Percentiles rank a stretch among this genome's conserved stretches.
Conservation (phyloP, 2,113 vertebrate genomes). For the Turnix velox region DNA sequence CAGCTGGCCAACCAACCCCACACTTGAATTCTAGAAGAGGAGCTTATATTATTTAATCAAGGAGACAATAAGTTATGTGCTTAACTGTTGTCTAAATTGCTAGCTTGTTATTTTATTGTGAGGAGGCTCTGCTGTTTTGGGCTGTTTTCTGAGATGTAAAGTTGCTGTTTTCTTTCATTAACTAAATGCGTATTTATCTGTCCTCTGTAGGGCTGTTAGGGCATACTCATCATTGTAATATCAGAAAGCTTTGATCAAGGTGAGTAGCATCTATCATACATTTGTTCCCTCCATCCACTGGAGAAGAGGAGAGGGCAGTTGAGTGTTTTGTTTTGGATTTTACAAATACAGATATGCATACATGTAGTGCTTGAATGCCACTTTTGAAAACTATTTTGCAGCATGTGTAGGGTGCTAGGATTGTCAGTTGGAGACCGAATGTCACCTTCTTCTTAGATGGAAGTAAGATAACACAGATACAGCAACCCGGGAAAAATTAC, state of each 20-base stretch:
- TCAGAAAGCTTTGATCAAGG: not conserved
- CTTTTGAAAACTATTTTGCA: not conserved
- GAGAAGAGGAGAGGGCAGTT: not conserved
- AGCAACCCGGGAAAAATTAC: not conserved
- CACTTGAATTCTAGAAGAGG: not conserved
- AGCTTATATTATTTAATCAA: not conserved
- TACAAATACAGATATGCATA: not conserved
- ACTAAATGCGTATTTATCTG: not conserved
- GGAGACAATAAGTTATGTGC: not conserved
- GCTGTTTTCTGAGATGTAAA: not conserved
- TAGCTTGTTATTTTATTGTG: not conserved
- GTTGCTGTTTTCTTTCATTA: not conserved
- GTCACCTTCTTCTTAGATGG: not conserved
- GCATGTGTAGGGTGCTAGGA: not conserved
- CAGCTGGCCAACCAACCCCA: not conserved
- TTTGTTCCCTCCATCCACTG: not conserved
- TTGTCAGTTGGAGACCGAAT: not conserved
- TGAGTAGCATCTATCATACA: not conserved
- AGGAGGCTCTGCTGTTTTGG: not conserved
- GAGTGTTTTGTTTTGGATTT: not conserved
- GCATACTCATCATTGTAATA: not conserved
- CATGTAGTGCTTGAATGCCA: not conserved
- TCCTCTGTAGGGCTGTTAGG: not conserved
- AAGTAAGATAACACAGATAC: not conserved
- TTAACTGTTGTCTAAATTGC: not conserved